Base-by-base conservation (phyloP, 2,113 vertebrate genomes). In the Actinemys pallida region DNA sequence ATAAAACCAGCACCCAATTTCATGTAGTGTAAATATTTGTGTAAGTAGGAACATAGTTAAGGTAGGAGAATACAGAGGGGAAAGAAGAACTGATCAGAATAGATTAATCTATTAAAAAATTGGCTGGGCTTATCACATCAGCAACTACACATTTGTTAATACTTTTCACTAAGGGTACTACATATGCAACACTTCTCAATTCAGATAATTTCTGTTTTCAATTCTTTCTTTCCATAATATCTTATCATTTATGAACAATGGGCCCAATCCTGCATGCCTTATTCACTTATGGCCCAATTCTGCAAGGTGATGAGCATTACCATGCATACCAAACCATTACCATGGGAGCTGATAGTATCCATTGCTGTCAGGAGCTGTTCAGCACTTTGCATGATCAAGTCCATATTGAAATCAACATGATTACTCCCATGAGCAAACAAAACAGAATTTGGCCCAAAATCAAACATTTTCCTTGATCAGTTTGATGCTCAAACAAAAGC, bases 151-250 rank as follows among this genome's bases (percentile, higher is more conserved):
- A 72, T 90, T 91, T 90, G 83, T 88, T 75, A 93, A 86, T 25
- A 2, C 8, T 85, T 88, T 45, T 65, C 54, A 92, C 39, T 42
- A 83, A 10, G 84, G 80, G 83, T 86, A 65, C 89, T 83, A 86
- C 2, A 49, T 52, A 84, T 92, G 65, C 92, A 90, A 35, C 83
- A 81, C 25, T 42, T 59, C 50, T 6, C 53, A 93, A 83, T 94
- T 90, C 50, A 90, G 27, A 88, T 94, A 90, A 94, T 2, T 10
- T 6, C 62, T 22, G 11, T 8, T 75, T 95, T 90, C 86, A 90
- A 54, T 22, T 22, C 24, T 87, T 87, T 14, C 72, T 4, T 54
- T 91, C 90, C 57, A 83, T 17, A 62, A 54, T 2, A 11, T 8
- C 81, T 56, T 29, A 8, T 35, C 25, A 47, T 17, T 88, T 59